Base-by-base conservation (phyloP, 2,797 vertebrate genomes). In the Fundulus diaphanus region DNA sequence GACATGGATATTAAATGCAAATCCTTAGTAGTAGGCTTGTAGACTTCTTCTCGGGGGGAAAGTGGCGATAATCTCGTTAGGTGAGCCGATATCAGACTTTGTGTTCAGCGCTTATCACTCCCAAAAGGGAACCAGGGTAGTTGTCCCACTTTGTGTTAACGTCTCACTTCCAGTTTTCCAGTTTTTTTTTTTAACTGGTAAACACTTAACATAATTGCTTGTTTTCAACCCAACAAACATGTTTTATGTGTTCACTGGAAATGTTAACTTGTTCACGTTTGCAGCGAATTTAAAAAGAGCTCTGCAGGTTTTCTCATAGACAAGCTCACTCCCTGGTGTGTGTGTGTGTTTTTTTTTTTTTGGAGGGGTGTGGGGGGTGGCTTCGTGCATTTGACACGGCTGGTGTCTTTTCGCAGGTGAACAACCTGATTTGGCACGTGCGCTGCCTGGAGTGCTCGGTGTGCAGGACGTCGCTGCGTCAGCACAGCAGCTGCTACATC, bases 401-500 rank as follows among this genome's bases (percentile, higher is more conserved):
- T 42, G 63, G 49, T 78, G 73, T 88, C 49, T 83, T 16, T 78
- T 27, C 35, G 87, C 95, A 99, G 98, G 98, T 99, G 94, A 99
- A 99, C 94, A 98, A 99, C 94, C 95, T 99, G 92, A 98, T 97
- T 91, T 99, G 98, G 98, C 98, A 99, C 95, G 96, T 98, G 92
- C 95, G 98, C 82, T 99, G 98, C 90, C 95, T 99, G 87, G 96
- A 98, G 93, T 99, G 98, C 78, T 99, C 97, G 0, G 98, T 99
- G 63, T 99, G 98, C 93, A 96, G 98, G 87, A 97, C 97, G 67
- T 97, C 98, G 44, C 93, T 99, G 80, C 96, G 98, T 86, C 97
- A 97, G 90, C 98, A 99, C 94, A 97, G 94, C 96, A 99, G 98
- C 96, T 99, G 98, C 95, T 99, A 99, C 95, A 98, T 99, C 92